A percentile compares a stretch with the other conserved stretches of the same genome.
Evolutionary conservation across 2,888 invertebrate genomes (phyloP).

Genomic region (Zygogramma bicolorata): DNA sequence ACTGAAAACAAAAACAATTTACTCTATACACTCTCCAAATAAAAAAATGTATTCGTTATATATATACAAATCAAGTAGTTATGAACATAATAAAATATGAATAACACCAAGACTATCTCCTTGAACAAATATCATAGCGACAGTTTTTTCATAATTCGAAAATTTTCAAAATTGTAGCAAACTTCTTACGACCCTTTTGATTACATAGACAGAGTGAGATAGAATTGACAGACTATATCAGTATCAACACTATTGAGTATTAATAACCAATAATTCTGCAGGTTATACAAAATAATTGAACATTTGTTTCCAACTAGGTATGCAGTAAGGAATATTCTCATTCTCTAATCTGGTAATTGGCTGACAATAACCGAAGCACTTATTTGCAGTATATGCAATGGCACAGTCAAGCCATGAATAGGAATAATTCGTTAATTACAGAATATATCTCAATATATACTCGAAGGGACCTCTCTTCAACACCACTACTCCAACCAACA

Average conservation of each 20-base stretch:
- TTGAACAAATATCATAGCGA: conserved; percentile 12
- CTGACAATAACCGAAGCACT: no score
- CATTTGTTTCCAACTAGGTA: no score
- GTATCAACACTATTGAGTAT: background rate
- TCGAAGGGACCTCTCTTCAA: background rate
- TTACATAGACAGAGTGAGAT: background rate
- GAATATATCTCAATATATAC: no score
- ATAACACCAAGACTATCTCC: conserved; percentile 1
- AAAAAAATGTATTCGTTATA: background rate
- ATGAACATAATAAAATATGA: conserved; percentile 1
- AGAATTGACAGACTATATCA: background rate
- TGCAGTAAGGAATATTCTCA: no score
- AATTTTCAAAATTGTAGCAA: background rate
- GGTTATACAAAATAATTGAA: no score
- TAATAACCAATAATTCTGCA: no score
- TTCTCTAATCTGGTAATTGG: no score
- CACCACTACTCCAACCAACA: background rate
- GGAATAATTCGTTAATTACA: no score
- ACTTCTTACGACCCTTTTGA: conserved; percentile 1
- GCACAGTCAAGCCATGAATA: no score
- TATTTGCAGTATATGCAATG: no score
- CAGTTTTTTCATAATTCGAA: background rate
- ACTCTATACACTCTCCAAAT: background rate
- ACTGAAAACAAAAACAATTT: conserved; percentile 15
- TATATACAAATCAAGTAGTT: conserved; percentile 19